phyloP scores from a whole-genome alignment of 2,113 vertebrate species.

The Syrmaticus mikado region DNA sequence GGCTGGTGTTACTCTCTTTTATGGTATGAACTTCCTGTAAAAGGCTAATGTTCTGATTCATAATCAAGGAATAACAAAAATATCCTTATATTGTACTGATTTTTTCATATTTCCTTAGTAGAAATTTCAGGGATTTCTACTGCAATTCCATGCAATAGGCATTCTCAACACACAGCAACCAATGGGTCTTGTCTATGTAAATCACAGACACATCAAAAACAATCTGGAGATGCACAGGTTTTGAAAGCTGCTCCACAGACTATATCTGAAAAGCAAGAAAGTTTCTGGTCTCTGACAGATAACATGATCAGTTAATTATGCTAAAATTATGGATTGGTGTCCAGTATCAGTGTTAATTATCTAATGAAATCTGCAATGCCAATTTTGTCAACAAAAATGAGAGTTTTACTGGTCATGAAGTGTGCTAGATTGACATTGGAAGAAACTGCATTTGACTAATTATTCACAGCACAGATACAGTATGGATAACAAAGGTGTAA shows the following conservation, averaged over 20 bases:
- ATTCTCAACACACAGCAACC: not conserved
- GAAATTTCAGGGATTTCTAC: not conserved
- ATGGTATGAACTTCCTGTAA: not conserved
- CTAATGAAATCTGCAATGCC: not conserved
- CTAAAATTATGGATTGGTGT: not conserved
- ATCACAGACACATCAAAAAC: not conserved
- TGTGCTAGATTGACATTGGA: not conserved
- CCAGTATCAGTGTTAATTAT: constrained; percentile 13
- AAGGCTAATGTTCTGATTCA: not conserved
- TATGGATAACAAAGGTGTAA: not conserved
- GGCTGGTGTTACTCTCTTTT: not conserved
- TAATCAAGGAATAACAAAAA: not conserved
- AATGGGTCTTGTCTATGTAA: not conserved
- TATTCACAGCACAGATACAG: not conserved
- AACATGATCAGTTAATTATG: constrained; percentile 32
- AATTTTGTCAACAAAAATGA: constrained; percentile 24
- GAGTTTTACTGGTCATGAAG: not conserved
- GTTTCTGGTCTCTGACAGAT: constrained; percentile 23
- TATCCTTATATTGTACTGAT: not conserved
- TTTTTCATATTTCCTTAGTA: not conserved
- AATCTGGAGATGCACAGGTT: not conserved
- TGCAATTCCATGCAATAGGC: not conserved
- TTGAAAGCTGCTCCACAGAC: not conserved
- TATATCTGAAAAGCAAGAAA: not conserved
- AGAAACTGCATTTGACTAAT: constrained; percentile 5